Percentiles rank a stretch among this genome's conserved stretches.
Evolutionary conservation across 2,113 vertebrate genomes (phyloP).

Genomic region (Paralichthys olivaceus): DNA sequence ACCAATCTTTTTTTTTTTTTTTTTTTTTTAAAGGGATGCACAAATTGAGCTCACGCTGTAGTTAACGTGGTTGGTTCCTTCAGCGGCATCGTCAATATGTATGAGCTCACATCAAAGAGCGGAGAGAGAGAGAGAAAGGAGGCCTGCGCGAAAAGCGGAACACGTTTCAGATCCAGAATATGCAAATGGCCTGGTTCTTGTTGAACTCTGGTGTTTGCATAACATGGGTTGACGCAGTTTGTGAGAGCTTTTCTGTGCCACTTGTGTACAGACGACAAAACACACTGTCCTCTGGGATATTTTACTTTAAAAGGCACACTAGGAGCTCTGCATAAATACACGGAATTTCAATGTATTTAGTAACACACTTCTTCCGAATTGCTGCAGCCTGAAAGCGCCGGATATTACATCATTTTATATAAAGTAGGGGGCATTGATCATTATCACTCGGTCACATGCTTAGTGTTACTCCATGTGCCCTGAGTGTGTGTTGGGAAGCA

Average conservation of each 20-base stretch:
- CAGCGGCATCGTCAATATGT: constrained; percentile 76
- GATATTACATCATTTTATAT: constrained; percentile 33
- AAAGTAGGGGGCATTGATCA: constrained; percentile 9
- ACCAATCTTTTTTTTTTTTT: constrained; percentile 25
- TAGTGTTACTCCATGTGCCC: background rate
- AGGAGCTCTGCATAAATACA: constrained; percentile 32
- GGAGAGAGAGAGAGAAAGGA: constrained; percentile 56
- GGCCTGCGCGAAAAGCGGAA: constrained; percentile 56
- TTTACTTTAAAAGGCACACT: constrained; percentile 61
- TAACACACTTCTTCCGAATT: constrained; percentile 26
- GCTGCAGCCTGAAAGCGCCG: constrained; percentile 30
- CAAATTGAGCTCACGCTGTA: constrained; percentile 67
- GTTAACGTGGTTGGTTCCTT: constrained; percentile 60
- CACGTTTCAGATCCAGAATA: constrained; percentile 69
- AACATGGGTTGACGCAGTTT: constrained; percentile 63
- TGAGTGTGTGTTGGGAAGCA: background rate
- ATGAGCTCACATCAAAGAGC: constrained; percentile 81
- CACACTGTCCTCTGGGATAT: constrained; percentile 70
- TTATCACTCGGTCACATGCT: constrained; percentile 9
- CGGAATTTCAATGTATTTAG: constrained; percentile 21
- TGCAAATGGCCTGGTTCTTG: constrained; percentile 72
- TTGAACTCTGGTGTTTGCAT: constrained; percentile 73
- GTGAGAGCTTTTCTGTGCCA: constrained; percentile 57
- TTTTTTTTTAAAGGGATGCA: constrained; percentile 22
- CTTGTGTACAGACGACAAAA: constrained; percentile 71